phyloP scores from a whole-genome alignment of 1,140 invertebrate species.

The Coelopa frigida region DNA sequence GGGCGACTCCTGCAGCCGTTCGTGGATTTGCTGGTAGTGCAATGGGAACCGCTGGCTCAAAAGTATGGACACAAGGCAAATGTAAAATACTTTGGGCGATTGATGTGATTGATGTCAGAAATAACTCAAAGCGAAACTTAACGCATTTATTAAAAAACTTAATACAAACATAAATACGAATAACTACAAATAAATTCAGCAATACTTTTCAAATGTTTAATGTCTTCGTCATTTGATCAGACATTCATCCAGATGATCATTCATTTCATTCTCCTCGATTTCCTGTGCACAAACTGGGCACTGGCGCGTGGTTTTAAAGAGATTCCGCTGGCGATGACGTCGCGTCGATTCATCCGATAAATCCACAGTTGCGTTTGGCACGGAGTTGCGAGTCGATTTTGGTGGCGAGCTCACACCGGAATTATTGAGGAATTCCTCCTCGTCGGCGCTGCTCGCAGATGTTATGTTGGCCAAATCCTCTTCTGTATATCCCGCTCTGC shows the following conservation, averaged over 20 bases:
- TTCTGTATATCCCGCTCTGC: conserved; percentile 22
- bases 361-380: conserved; percentile 15
- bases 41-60: conserved; percentile 69
- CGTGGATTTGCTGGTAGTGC: conserved; percentile 81
- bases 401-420: background rate
- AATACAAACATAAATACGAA: conserved; percentile 5
- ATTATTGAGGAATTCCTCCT: background rate
- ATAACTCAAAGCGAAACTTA: too few relatives aligned
- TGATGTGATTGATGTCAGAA: too few relatives aligned
- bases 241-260: conserved; percentile 53
- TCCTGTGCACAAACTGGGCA: conserved; percentile 58
- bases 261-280: conserved; percentile 47
- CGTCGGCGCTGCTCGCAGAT: conserved; percentile 16
- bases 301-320: conserved; percentile 22
- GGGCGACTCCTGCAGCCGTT: conserved; percentile 80
- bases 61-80: conserved; percentile 48
- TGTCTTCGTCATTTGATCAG: background rate
- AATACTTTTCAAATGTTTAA: background rate
- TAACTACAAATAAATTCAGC: conserved; percentile 5
- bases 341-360: conserved; percentile 20
- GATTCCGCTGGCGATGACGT: conserved; percentile 19
- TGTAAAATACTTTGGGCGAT: conserved; percentile 56
- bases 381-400: background rate
- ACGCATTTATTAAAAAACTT: background rate
- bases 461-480: conserved; percentile 17